phyloP scores from a whole-genome alignment of 2,888 invertebrate species.

The Euspilapteryx auroguttella region DNA sequence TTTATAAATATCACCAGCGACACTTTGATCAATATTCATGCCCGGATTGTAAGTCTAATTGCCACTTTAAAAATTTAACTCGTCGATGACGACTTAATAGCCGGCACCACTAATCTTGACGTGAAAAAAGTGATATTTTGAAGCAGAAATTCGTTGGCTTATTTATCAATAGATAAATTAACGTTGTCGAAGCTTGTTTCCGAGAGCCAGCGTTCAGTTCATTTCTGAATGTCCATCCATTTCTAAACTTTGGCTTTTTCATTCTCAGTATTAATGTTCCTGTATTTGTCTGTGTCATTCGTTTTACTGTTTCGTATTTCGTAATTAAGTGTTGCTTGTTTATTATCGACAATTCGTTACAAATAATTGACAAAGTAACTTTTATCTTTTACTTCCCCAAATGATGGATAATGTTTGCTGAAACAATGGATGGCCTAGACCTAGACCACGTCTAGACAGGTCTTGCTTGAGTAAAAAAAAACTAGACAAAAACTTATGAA shows the following conservation, averaged over 20 bases:
- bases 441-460: no score
- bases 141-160: constrained; percentile 13
- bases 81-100: constrained; percentile 54
- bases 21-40: constrained; percentile 44
- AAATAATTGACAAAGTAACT: constrained; percentile 15
- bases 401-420: no score
- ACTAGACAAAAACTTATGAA: no score
- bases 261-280: constrained; percentile 21
- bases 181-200: background rate
- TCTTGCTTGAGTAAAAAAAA: no score
- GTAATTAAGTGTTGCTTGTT: constrained; percentile 22
- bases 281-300: constrained; percentile 25
- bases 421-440: no score
- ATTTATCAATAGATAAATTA: constrained; percentile 9
- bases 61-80: constrained; percentile 46
- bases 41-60: constrained; percentile 45
- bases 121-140: constrained; percentile 22
- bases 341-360: constrained; percentile 22
- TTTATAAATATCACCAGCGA: constrained; percentile 42
- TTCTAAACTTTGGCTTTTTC: constrained; percentile 19
- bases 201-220: no score
- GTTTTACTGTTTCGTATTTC: constrained; percentile 23
- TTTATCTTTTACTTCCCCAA: no score
- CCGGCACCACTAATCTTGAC: constrained; percentile 31
- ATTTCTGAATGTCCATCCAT: constrained; percentile 13